A percentile compares a stretch with the other conserved stretches of the same genome.
Evolutionary conservation across 2,113 vertebrate species (phyloP).

Genomic region (Tachuris rubrigastra): DNA sequence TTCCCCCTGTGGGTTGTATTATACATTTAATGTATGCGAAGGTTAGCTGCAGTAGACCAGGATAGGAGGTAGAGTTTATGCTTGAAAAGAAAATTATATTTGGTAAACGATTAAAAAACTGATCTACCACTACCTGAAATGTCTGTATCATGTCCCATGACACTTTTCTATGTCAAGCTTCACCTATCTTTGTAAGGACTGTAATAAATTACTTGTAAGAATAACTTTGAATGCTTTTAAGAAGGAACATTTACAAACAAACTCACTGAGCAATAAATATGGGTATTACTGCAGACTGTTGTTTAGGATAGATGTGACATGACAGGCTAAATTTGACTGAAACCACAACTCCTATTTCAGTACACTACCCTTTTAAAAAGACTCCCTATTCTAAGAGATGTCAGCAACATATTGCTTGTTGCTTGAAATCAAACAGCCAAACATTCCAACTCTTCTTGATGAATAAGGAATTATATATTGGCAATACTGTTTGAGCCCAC

Average conservation of each 20-base stretch:
- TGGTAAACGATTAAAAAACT: neutral
- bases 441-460: neutral
- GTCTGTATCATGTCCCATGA: neutral
- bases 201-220: neutral
- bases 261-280: neutral
- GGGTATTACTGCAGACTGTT: neutral
- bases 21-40: neutral
- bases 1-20: neutral
- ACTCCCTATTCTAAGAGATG: neutral
- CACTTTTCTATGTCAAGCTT: neutral
- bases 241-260: neutral
- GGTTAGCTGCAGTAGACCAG: neutral
- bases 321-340: neutral
- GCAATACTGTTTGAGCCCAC: neutral
- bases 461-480: neutral
- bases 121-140: neutral
- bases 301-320: neutral
- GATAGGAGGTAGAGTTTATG: neutral
- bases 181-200: neutral
- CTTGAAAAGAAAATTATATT: neutral
- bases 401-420: neutral
- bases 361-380: neutral
- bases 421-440: neutral
- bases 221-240: neutral
- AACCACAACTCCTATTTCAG: neutral